Evolutionary conservation across 1,140 invertebrate species (phyloP).

Genomic region (Bilobella aurantiaca): DNA sequence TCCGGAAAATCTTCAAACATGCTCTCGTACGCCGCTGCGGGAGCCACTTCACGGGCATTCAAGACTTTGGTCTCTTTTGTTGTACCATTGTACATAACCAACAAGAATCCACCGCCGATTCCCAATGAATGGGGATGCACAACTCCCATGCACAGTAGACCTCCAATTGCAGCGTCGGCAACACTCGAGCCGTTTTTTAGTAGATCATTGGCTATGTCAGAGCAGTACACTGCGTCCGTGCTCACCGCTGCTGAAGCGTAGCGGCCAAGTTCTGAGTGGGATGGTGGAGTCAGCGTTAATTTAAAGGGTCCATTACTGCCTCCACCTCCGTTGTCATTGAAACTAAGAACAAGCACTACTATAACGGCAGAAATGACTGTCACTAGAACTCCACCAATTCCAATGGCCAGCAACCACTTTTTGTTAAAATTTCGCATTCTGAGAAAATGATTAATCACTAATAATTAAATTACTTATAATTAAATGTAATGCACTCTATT

Average conservation of each 20-base stretch:
- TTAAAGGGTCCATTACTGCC: background rate
- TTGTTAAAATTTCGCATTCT: background rate
- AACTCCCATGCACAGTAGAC: slow-evolving; percentile 74
- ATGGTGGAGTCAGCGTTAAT: background rate
- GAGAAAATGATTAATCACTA: background rate
- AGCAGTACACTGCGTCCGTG: slow-evolving; percentile 38
- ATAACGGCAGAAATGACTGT: no score
- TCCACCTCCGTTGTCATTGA: background rate
- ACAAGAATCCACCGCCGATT: slow-evolving; percentile 73
- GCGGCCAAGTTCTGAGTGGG: slow-evolving; percentile 20
- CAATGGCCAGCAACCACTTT: background rate
- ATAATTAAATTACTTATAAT: background rate
- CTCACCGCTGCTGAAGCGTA: slow-evolving; percentile 37
- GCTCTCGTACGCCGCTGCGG: slow-evolving; percentile 49
- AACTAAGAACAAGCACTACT: background rate
- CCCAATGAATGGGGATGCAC: slow-evolving; percentile 77
- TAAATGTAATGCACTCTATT: no score
- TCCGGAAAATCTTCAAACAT: slow-evolving; percentile 56
- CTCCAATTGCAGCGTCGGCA: slow-evolving; percentile 72
- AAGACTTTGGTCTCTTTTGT: slow-evolving; percentile 39
- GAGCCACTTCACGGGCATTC: slow-evolving; percentile 74
- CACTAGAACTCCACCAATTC: background rate
- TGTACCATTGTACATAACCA: slow-evolving; percentile 60
- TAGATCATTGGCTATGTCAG: slow-evolving; percentile 38
- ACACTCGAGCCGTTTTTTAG: slow-evolving; percentile 60